Percentiles rank a stretch among this genome's conserved stretches.
Conservation (phyloP, 2,113 vertebrate genomes). For the Toxostoma redivivum region DNA sequence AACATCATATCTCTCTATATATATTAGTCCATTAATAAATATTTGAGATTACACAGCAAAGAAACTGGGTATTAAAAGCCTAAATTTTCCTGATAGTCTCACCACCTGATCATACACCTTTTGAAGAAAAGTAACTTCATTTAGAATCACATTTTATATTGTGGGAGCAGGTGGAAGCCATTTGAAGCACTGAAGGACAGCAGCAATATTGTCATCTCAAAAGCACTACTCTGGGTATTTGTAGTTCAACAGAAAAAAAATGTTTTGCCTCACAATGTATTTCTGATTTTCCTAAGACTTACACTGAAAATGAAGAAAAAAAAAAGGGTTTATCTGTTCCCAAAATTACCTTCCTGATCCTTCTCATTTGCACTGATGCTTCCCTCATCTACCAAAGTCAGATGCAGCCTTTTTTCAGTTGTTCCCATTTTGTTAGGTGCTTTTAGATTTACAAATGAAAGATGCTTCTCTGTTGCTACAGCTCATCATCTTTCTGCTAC, state of each 20-base stretch:
- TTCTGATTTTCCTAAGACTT: background rate
- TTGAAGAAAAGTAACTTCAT: background rate
- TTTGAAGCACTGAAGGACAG: background rate
- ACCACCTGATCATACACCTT: background rate
- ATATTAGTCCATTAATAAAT: background rate
- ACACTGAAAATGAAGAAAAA: background rate
- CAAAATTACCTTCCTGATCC: background rate
- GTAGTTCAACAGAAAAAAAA: background rate
- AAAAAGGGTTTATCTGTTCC: background rate
- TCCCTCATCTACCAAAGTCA: background rate
- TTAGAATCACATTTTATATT: background rate
- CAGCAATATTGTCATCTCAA: background rate
- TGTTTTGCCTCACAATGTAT: background rate
- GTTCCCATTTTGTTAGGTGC: background rate
- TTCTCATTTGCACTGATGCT: background rate
- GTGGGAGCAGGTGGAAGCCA: background rate
- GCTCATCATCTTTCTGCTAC: background rate
- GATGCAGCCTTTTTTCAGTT: background rate
- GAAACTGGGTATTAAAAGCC: background rate
- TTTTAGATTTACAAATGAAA: background rate
- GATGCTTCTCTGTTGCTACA: background rate
- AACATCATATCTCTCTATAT: fast-evolving
- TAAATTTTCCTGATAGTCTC: background rate
- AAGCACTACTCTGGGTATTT: background rate
- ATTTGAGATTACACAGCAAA: background rate